Conservation (phyloP, 2,797 vertebrate genomes). For the Urocyon cinereoargenteus region DNA sequence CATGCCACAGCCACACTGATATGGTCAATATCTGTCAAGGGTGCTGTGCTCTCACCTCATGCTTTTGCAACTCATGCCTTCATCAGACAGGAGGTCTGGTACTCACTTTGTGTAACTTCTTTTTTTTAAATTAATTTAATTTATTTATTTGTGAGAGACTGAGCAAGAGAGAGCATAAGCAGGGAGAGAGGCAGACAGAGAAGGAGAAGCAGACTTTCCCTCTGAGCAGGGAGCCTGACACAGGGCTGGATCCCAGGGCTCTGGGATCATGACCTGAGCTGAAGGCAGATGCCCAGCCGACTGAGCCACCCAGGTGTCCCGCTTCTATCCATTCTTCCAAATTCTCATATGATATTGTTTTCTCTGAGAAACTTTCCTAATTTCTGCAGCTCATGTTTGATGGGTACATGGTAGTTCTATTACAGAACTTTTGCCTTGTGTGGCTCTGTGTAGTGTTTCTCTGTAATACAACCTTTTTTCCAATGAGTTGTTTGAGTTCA, state of each 20-base stretch:
- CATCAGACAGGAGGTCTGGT: not conserved
- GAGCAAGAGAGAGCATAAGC: no score
- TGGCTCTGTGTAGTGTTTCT: not conserved
- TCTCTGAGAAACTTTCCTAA: not conserved
- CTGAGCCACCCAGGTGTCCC: no score
- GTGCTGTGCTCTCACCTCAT: not conserved
- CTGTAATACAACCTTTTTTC: not conserved
- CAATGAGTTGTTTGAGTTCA: not conserved
- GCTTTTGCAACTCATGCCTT: not conserved
- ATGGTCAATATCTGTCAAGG: not conserved
- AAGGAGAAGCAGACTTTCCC: no score
- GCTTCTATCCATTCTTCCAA: not conserved
- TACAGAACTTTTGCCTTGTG: rapidly evolving
- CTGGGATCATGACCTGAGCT: no score
- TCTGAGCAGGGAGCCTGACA: no score
- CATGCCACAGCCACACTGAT: not conserved
- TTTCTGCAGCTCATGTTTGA: not conserved
- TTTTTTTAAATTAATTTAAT: no score
- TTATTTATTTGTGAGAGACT: no score
- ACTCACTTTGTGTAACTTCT: not conserved
- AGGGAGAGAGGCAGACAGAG: no score
- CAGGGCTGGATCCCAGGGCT: no score
- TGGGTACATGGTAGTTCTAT: no score
- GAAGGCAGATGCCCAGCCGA: no score
- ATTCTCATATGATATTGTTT: not conserved